Evolutionary conservation across 1,140 invertebrate species (phyloP).

Genomic region (Heliconius eleuchia): DNA sequence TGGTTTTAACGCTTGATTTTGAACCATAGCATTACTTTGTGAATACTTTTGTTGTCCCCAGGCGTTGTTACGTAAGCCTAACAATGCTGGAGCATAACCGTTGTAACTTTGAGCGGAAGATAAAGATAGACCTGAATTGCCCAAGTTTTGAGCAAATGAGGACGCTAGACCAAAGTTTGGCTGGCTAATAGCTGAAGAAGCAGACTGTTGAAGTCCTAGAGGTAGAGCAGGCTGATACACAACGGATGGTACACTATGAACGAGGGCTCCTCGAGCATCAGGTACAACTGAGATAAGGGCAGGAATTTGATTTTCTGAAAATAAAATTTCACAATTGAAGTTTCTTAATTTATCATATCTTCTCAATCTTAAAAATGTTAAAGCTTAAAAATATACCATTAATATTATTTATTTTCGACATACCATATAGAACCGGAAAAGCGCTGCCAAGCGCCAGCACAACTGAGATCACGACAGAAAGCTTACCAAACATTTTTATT

Average conservation of each 20-base stretch:
- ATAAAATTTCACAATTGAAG: background rate
- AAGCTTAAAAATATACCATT: background rate
- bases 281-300: slow-evolving; percentile 16
- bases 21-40: background rate
- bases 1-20: background rate
- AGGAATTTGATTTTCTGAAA: slow-evolving; percentile 28
- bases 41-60: background rate
- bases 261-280: slow-evolving; percentile 33
- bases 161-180: slow-evolving; percentile 39
- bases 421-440: slow-evolving; percentile 48
- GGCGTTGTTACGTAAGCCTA: slow-evolving; percentile 40
- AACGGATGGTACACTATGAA: slow-evolving; percentile 26
- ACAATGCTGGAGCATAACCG: slow-evolving; percentile 49
- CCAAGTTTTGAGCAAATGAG: slow-evolving; percentile 52
- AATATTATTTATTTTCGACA: slow-evolving; percentile 12
- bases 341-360: background rate
- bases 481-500: slow-evolving; percentile 54
- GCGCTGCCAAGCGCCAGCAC: slow-evolving; percentile 50
- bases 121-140: slow-evolving; percentile 50
- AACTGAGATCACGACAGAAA: slow-evolving; percentile 48
- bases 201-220: slow-evolving; percentile 11
- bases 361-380: background rate
- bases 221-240: background rate
- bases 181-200: slow-evolving; percentile 28
- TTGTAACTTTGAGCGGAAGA: slow-evolving; percentile 51